phyloP scores from a whole-genome alignment of 2,888 invertebrate species.

The Calliphora vomitoria region DNA sequence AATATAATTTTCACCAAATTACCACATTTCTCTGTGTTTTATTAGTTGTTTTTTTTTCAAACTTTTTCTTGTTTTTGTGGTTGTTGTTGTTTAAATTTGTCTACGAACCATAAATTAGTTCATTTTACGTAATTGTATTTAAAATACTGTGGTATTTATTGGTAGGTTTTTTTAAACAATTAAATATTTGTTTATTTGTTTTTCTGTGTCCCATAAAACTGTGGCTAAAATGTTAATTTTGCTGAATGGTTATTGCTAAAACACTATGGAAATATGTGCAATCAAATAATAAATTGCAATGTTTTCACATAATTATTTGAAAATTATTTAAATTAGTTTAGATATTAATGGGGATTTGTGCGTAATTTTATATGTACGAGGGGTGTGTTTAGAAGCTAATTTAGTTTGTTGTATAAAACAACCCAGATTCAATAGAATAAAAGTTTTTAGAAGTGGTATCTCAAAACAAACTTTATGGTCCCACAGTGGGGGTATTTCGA shows the following conservation, averaged over 20 bases:
- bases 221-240: conserved; percentile 58
- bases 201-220: conserved; percentile 11
- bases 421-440: no score
- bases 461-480: no score
- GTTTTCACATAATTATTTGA: conserved; percentile 24
- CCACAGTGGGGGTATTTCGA: no score
- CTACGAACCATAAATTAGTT: conserved; percentile 42
- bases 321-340: neutral
- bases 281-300: conserved; percentile 4
- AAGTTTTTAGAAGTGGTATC: no score
- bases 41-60: conserved; percentile 47
- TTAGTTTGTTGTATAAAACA: no score
- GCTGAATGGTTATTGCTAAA: conserved; percentile 10
- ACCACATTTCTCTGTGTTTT: conserved; percentile 49
- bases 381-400: no score
- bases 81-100: conserved; percentile 14
- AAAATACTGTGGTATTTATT: conserved; percentile 2
- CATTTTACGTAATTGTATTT: conserved; percentile 32
- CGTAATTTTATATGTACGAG: neutral
- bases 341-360: neutral
- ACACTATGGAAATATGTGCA: neutral
- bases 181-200: conserved; percentile 15
- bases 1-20: conserved; percentile 38
- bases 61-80: neutral
- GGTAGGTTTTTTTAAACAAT: conserved; percentile 10